phyloP scores from a whole-genome alignment of 2,797 vertebrate species.

The Gorsachius magnificus region DNA sequence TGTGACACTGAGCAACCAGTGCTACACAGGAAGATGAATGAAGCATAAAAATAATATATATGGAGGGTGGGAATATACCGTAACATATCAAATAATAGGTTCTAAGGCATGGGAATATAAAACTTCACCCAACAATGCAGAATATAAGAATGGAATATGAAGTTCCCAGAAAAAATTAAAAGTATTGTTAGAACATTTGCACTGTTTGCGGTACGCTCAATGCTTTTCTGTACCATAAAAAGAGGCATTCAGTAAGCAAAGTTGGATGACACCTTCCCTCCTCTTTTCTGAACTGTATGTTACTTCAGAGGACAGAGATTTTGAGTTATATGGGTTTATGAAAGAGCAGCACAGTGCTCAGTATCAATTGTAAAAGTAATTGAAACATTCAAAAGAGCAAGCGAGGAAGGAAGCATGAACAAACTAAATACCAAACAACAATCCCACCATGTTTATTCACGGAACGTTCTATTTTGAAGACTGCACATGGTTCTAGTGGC shows the following conservation, averaged over 20 bases:
- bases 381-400: not conserved
- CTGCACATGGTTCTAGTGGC: accelerated
- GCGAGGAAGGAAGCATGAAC: not conserved
- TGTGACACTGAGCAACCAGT: not conserved
- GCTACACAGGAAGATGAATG: not conserved
- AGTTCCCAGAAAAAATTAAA: not conserved
- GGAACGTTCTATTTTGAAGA: not conserved
- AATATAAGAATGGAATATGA: not conserved
- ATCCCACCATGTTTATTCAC: not conserved
- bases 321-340: not conserved
- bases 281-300: not conserved
- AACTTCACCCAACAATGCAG: not conserved
- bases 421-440: not conserved
- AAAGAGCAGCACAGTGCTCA: not conserved
- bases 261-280: not conserved
- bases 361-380: not conserved
- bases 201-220: not conserved
- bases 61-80: not conserved
- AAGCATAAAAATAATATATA: not conserved
- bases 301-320: not conserved
- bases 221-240: not conserved
- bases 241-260: not conserved
- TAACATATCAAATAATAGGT: not conserved
- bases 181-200: not conserved
- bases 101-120: not conserved